These are phyloP conservation scores for Leucozona laternaria DNA, from an alignment of 2,888 invertebrate genomes.

Conservation along the genomic window DNA sequence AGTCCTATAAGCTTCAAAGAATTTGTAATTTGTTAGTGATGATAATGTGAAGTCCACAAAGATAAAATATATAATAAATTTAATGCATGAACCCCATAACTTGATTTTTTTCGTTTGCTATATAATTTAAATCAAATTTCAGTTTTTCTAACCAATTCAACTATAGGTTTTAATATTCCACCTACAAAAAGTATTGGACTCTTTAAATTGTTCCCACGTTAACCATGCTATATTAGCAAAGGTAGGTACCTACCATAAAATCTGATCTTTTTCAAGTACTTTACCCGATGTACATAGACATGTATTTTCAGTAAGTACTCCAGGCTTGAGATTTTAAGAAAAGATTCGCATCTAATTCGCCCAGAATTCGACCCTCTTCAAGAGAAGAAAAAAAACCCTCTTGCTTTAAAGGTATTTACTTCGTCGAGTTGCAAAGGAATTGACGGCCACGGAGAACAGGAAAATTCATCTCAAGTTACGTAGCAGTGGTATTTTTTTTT, in stretches of 20 bases:
- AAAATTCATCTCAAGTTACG: constrained; percentile 78
- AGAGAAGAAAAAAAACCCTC: constrained; percentile 41
- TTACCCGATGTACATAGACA: neutral
- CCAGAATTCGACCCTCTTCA: constrained; percentile 67
- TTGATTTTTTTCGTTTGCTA: too few relatives aligned
- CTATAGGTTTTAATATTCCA: neutral
- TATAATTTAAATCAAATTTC: neutral
- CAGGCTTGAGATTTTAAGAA: constrained; percentile 51
- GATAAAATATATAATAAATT: too few relatives aligned
- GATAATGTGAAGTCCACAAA: too few relatives aligned
- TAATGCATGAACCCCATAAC: too few relatives aligned
- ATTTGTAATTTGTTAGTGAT: too few relatives aligned
- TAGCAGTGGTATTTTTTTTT: constrained; percentile 63
- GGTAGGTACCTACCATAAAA: constrained; percentile 17
- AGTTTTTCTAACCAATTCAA: neutral
- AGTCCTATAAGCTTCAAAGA: too few relatives aligned
- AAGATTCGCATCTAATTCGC: constrained; percentile 71
- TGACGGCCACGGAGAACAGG: constrained; percentile 74
- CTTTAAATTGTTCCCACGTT: constrained; percentile 55
- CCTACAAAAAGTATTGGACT: constrained; percentile 28
- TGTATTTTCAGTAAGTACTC: constrained; percentile 41
- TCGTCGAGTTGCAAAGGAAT: constrained; percentile 53
- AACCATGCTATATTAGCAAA: neutral
- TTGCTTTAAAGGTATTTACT: constrained; percentile 35
- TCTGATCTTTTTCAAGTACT: constrained; percentile 43